These are phyloP conservation scores for Mustela nigripes DNA, from an alignment of 2,113 vertebrate species.

Conservation along the genomic window DNA sequence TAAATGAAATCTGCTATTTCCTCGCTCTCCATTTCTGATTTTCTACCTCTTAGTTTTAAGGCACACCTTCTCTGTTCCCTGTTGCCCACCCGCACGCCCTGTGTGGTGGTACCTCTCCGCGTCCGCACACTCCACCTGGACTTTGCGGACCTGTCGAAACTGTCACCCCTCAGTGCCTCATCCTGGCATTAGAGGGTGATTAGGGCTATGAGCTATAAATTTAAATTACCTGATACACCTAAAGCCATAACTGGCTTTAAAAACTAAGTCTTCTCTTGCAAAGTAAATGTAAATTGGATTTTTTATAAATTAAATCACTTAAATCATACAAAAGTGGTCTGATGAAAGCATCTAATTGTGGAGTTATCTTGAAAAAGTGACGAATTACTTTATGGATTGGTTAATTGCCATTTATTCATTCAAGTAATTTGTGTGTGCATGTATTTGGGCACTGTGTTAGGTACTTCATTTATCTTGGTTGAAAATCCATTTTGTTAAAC, in stretches of 20 bases:
- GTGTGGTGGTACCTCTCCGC: rapidly evolving
- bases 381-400: not conserved
- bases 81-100: rapidly evolving
- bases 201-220: not conserved
- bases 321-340: not conserved
- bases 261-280: not conserved
- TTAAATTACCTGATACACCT: not conserved
- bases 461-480: not conserved
- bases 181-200: not conserved
- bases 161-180: rapidly evolving
- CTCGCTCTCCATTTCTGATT: not conserved
- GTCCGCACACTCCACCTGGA: rapidly evolving
- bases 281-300: not conserved
- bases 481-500: not conserved
- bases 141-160: not conserved
- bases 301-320: constrained; percentile 5
- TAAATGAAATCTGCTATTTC: not conserved
- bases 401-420: constrained; percentile 19
- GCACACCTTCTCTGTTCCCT: not conserved
- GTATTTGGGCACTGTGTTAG: not conserved
- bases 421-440: not conserved
- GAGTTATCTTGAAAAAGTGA: constrained; percentile 43
- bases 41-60: not conserved
- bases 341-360: not conserved
- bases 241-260: not conserved